Base-by-base conservation (phyloP, 2,797 vertebrate species). In the Gymnocypris eckloni region DNA sequence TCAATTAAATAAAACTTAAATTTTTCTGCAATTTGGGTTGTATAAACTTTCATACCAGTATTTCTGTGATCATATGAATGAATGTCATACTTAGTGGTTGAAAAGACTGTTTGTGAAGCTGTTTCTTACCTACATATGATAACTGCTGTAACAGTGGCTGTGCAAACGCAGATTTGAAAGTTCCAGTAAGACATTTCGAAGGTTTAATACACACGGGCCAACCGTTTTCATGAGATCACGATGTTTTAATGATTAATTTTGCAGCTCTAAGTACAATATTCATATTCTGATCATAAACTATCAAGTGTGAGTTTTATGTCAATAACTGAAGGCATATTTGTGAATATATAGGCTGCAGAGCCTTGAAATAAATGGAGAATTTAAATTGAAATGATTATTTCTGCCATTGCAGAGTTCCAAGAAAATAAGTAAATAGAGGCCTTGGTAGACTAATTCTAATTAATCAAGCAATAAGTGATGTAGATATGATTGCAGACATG, bases 391-490 rank as follows among this genome's bases (percentile, higher is more conserved):
- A 0, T 25, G 56, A 18, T 43, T 5, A 3, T 18, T 0, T 7
- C 28, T 54, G 18, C 15, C 6, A 52, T 52, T 80, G 6, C 16
- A 80, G 61, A 8, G 43, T 70, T 81, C 13, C 33, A 70, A 52
- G 7, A 41, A 54, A 28, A 81, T 2, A 70, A 7, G 13, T 8
- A 70, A 43, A 76, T 18, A 3, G 82, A 85, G 79, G 83, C 86
- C 87, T 73, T 81, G 85, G 41, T 87, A 89, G 6, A 12, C 12
- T 12, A 48, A 81, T 71, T 87, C 91, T 92, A 90, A 92, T 91
- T 83, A 90, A 89, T 91, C 69, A 43, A 86, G 82, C 45, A 69
- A 2, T 84, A 83, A 76, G 28, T n/a, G 45, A 20, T 20, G 28
- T 70, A 18, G 20, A 71, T 77, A 81, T 45, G 66, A 79, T 64